A percentile compares a stretch with the other conserved stretches of the same genome.
Evolutionary conservation across 2,797 vertebrate genomes (phyloP).

Genomic region (Luscinia megarhynchos): DNA sequence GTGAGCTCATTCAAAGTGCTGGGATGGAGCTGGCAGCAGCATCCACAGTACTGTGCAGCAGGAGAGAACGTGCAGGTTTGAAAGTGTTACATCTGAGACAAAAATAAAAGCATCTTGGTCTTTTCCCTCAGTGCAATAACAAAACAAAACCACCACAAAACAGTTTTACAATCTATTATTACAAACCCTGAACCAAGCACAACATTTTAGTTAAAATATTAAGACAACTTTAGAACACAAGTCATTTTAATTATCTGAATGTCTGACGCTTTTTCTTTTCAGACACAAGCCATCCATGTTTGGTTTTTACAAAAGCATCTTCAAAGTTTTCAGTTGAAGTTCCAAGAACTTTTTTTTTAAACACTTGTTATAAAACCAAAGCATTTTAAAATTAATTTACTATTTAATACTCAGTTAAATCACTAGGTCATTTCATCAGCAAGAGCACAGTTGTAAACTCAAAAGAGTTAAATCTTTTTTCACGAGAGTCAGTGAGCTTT

Average conservation of each 20-base stretch:
- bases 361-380: not conserved
- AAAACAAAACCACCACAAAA: fast-evolving
- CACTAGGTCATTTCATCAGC: not conserved
- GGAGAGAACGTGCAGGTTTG: fast-evolving
- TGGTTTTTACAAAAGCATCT: not conserved
- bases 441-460: not conserved
- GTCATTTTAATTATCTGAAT: not conserved
- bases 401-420: not conserved
- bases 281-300: not conserved
- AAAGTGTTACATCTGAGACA: fast-evolving
- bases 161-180: not conserved
- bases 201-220: not conserved
- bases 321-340: not conserved
- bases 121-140: not conserved
- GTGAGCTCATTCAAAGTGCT: not conserved
- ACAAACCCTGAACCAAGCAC: not conserved
- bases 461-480: not conserved
- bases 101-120: not conserved
- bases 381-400: not conserved
- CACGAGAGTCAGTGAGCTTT: not conserved
- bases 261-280: not conserved
- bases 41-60: fast-evolving
- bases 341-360: not conserved
- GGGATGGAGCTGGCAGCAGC: not conserved
- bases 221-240: not conserved